Conservation (phyloP, 2,888 invertebrate genomes). For the Rapana venosa region DNA sequence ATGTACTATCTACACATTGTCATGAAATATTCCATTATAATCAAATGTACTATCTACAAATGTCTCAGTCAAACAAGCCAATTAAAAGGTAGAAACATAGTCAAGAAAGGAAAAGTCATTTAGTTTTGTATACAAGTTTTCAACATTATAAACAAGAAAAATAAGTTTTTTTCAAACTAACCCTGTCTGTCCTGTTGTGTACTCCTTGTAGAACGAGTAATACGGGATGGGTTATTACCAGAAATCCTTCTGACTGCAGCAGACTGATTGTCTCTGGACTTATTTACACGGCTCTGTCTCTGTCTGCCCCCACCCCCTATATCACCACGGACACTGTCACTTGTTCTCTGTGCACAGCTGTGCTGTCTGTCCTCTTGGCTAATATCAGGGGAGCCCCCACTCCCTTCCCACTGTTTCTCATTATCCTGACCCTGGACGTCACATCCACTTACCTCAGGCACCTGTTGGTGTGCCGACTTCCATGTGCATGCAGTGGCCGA, state of each 20-base stretch:
- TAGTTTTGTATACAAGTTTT: not conserved
- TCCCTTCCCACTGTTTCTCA: no score
- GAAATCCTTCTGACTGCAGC: not conserved
- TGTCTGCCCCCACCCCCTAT: not conserved
- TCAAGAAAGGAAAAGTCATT: not conserved
- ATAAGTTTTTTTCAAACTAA: not conserved
- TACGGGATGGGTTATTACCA: not conserved
- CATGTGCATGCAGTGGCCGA: no score
- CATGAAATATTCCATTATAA: not conserved
- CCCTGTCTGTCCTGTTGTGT: not conserved
- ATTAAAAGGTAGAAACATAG: not conserved
- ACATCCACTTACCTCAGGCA: no score
- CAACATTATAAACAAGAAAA: constrained; percentile 17
- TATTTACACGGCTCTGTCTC: not conserved
- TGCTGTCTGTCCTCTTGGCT: no score
- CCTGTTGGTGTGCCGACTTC: no score
- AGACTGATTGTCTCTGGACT: no score
- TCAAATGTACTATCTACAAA: not conserved
- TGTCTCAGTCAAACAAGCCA: not conserved
- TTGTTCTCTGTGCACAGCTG: no score
- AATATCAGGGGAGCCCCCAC: no score
- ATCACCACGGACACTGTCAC: not conserved
- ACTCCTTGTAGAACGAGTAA: not conserved
- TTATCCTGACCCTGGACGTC: no score
- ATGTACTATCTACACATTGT: no score